Evolutionary conservation across 2,888 invertebrate genomes (phyloP).

Genomic region (Phrixothrix hirtus): DNA sequence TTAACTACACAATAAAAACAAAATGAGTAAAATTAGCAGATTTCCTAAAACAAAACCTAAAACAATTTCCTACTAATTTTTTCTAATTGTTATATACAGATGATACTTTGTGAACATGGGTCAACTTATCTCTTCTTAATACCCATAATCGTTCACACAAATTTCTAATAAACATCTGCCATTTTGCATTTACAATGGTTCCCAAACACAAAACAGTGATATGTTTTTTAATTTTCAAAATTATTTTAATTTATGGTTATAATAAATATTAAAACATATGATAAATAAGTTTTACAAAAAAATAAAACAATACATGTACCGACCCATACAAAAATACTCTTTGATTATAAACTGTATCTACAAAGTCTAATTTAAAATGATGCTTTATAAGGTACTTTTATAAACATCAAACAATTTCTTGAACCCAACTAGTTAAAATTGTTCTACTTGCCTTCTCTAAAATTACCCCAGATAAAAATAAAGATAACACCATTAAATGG

Average conservation of each 20-base stretch:
- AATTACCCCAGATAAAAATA: conserved; percentile 12
- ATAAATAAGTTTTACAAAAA: conserved; percentile 18
- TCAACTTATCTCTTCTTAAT: no score
- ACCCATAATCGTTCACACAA: conserved; percentile 14
- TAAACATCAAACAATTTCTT: conserved; percentile 11
- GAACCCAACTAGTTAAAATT: background rate
- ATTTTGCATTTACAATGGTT: conserved; percentile 15
- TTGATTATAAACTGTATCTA: conserved; percentile 11
- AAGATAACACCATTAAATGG: conserved; percentile 20
- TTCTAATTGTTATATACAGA: conserved; percentile 23
- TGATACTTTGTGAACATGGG: conserved; percentile 5
- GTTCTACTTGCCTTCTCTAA: no score
- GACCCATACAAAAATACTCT: conserved; percentile 31
- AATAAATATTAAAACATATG: conserved; percentile 10
- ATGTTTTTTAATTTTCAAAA: conserved; percentile 29
- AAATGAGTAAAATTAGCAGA: conserved; percentile 18
- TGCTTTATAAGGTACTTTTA: no score
- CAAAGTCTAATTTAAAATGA: no score
- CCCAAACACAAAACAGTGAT: conserved; percentile 34
- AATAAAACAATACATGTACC: conserved; percentile 25
- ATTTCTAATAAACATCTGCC: conserved; percentile 34
- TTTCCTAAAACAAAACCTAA: conserved; percentile 13
- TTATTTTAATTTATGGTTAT: conserved; percentile 9
- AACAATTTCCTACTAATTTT: conserved; percentile 20
- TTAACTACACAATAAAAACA: conserved; percentile 14